Evolutionary conservation across 2,797 vertebrate genomes (phyloP), one percentile per base, ranked within the genome.

Genomic region (Lagocephalus sceleratus): DNA sequence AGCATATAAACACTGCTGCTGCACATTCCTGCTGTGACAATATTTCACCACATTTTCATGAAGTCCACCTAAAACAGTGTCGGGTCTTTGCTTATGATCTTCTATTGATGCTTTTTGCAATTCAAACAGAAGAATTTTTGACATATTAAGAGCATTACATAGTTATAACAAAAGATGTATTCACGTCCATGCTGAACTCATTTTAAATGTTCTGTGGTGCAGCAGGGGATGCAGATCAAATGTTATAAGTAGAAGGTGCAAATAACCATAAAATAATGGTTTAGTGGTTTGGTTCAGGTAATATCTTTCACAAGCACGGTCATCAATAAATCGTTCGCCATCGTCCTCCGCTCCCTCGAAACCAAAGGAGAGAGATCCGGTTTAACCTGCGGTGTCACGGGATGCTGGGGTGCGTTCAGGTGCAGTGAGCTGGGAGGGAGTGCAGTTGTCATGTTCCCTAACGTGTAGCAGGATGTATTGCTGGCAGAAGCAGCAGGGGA

Each of bases 391-490:
- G 71, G 71, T 81, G 79, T 84, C 76, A 69, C 55, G 72, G 71
- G 68, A 60, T 68, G 50, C 66, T 78, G 72, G 54, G 66, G 63
- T 69, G 74, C 68, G 73, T 83, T 83, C 70, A 81, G 78, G 84
- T 85, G 76, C 76, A 73, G 21, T 69, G 85, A 79, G 76, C 78
- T 78, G 78, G 79, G 83, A 67, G 75, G 72, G 79, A 78, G 85
- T 59, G 68, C 63, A 63, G 62, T 79, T 87, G 85, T 90, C 87
- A 86, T 89, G 89, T 89, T 85, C 60, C 53, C 72, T 68, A 57
- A 87, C 73, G 88, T 90, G 89, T 85, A 88, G 71, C 76, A 65
- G 76, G 85, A 90, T 78, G 78, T 84, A 81, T 84, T 63, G 75
- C 70, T 82, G 76, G 76, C 74, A 81, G 78, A 79, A 76, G 62